Base-by-base conservation (phyloP, 2,797 vertebrate species). In the Enteromius afrohamiltoni region DNA sequence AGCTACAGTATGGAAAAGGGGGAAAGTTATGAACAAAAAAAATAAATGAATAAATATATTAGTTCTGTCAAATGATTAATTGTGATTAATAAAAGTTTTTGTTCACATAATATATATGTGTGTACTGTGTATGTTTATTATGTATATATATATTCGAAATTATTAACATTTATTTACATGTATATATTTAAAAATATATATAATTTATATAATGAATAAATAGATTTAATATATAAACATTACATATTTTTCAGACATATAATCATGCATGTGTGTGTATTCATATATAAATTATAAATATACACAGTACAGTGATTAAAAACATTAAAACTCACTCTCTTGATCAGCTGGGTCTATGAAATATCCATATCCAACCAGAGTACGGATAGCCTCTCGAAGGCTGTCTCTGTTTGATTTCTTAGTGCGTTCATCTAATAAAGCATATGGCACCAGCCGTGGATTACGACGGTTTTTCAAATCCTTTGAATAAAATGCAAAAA, bases 351-450 rank as follows among this genome's bases (percentile, higher is more conserved):
- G 96, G 85, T 99, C 97, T 26, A 99, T 95, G 84, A 93, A 96
- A 88, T 99, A 99, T 85, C 98, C 98, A 65, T 99, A 99, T 88
- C 98, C 98, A 73, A 98, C 93, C 91, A 98, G 94, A 1, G 98
- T 99, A 88, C 98, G 95, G 78, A 99, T 94, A 85, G 98, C 98
- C 94, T 99, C 98, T 82, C 98, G 96, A 79, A 99, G 94, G 90
- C 98, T 99, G 92, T 99, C 98, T 93, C 98, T 94, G 90, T 99
- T 99, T 1, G 98, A 99, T 88, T 99, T 99, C 91, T 99, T 99
- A 6, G 98, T 99, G 75, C 98, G 97, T 85, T 99, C 98, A 37
- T 99, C 98, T 88, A 99, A 92, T 91, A 99, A 95, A 86, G 95
- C 92, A 89, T 99, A 99, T 21, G 98, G 98, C 90, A 99, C 97